These are phyloP conservation scores for Panurus biarmicus DNA, from an alignment of 2,113 vertebrate genomes.

Conservation along the genomic window DNA sequence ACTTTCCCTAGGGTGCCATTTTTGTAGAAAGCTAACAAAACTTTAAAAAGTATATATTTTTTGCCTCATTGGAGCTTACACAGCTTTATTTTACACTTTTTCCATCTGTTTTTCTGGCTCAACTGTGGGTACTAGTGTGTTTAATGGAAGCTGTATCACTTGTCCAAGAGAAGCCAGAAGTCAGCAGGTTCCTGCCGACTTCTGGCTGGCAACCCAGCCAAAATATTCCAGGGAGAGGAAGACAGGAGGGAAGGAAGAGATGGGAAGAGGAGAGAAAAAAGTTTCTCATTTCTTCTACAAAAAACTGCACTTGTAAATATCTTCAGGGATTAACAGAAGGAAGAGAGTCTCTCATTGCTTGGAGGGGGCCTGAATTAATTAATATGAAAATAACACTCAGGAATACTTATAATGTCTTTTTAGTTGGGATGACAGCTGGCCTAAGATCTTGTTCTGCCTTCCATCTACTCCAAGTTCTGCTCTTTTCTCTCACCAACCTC, in stretches of 20 bases:
- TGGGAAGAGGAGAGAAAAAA: background rate
- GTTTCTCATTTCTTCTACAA: background rate
- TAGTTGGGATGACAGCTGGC: background rate
- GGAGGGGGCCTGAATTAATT: background rate
- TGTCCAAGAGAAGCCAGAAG: constrained; percentile 34
- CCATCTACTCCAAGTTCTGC: background rate
- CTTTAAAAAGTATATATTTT: constrained; percentile 16
- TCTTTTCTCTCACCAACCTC: background rate
- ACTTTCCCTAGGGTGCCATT: constrained; percentile 33
- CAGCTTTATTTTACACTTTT: constrained; percentile 57
- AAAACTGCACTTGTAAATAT: background rate
- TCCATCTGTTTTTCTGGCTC: constrained; percentile 64
- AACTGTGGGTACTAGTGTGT: background rate
- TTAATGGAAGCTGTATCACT: constrained; percentile 49
- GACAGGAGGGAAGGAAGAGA: background rate
- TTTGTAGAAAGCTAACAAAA: constrained; percentile 38
- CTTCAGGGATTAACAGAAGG: background rate
- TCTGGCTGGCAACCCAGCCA: background rate
- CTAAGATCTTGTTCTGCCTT: background rate
- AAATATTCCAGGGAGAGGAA: background rate
- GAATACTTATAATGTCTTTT: background rate
- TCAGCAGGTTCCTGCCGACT: constrained; percentile 58
- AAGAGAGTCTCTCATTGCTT: background rate
- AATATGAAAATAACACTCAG: background rate
- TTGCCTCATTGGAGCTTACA: constrained; percentile 45